Base-by-base conservation (phyloP, 2,888 invertebrate genomes). In the Netelia fuscicornis region DNA sequence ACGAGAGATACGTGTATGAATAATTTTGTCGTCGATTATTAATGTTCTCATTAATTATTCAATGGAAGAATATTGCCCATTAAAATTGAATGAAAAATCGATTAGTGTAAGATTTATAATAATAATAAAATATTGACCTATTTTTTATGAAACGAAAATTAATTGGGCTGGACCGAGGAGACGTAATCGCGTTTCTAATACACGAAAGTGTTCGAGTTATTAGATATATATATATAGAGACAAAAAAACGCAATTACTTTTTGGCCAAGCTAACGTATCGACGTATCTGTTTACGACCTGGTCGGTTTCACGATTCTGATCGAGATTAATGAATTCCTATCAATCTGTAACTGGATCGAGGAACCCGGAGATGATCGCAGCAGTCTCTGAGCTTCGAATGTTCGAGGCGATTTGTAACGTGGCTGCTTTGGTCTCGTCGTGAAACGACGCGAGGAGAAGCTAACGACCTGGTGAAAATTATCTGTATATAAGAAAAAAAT, bases 21-120 rank as follows among this genome's bases (percentile, higher is more conserved):
- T 84, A 81, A 84, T 81, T 76, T 65, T 70, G 80, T 80, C 84
- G 58, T 84, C 84, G 81, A 81, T 84, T 84, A 81, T 84, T 84
- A 71, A 84, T 81, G 80, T 52, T 25, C 65, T 56, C 80, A 80
- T 84, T 81, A 84, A 81, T 71, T 71, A 71, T 75, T 65, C 71
- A 65, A 71, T 52, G 58, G 58, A 44, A 11, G 67, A 71, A 52
- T 62, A 65, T 71, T 65, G 52, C 67, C 44, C 44, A 44, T 76
- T 44, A 54, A 65, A 71, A 65, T 52, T 52, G 58, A 65, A 65
- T 58, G 37, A 58, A 44, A 52, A n/a, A 60, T 23, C 3, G 37
- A 20, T 42, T 10, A 11, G 37, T 65, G 20, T 25, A 62, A 13
- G n/a, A 30, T 11, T 52, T 23, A 44, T 64, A 17, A 60, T 60